A percentile compares a stretch with the other conserved stretches of the same genome.
These are phyloP conservation scores for Puffinus mauretanicus DNA, from an alignment of 2,113 vertebrate species.

Conservation along the genomic window DNA sequence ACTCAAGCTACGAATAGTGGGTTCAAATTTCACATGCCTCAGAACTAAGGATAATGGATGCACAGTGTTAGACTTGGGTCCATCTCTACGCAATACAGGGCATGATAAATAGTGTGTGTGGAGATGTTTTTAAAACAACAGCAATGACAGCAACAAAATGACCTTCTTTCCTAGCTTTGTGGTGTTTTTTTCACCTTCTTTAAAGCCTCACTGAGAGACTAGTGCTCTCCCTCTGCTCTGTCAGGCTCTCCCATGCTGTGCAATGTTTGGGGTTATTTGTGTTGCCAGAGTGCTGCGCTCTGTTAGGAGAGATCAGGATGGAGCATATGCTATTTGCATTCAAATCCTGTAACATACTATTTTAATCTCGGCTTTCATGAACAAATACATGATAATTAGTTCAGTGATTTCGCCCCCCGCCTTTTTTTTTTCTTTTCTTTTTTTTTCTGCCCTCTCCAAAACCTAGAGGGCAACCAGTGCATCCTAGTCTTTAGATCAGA, in stretches of 20 bases:
- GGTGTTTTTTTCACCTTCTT: not conserved
- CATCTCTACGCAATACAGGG: not conserved
- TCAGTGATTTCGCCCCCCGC: not conserved
- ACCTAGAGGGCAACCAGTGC: not conserved
- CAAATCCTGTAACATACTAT: not conserved
- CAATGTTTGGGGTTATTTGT: not conserved
- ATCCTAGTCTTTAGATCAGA: not conserved
- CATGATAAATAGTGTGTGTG: not conserved
- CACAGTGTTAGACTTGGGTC: not conserved
- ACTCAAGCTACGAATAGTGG: not conserved
- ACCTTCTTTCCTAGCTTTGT: not conserved
- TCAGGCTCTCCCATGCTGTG: not conserved
- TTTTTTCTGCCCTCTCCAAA: not conserved
- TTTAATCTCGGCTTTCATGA: slow-evolving; percentile 6
- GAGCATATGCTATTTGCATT: not conserved
- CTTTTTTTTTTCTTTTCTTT: not conserved
- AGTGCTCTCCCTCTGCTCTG: not conserved
- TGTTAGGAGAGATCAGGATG: not conserved
- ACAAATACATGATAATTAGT: slow-evolving; percentile 6
- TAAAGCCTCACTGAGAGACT: not conserved
- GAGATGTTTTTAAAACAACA: not conserved
- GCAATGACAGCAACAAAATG: not conserved
- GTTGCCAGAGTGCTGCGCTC: not conserved
- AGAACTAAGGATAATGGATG: not conserved
- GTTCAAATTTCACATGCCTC: not conserved